Percentiles rank a stretch among this genome's conserved stretches.
These are phyloP conservation scores for Leptopilina boulardi DNA, from an alignment of 1,140 invertebrate genomes.

Conservation along the genomic window DNA sequence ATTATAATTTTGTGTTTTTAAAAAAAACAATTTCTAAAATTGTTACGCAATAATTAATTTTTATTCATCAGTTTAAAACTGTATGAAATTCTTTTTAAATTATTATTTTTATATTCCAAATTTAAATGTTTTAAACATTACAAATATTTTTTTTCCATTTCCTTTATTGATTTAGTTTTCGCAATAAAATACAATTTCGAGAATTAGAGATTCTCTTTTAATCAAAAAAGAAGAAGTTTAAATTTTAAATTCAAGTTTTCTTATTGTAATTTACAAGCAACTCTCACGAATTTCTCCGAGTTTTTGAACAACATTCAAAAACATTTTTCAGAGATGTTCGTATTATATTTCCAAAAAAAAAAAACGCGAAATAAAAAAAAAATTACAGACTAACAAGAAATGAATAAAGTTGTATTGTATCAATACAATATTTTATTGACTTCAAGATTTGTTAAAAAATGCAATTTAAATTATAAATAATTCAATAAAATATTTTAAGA, in stretches of 20 bases:
- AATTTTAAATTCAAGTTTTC: neutral
- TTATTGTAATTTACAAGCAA: neutral
- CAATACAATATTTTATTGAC: constrained; percentile 27
- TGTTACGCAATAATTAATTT: neutral
- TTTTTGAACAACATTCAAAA: constrained; percentile 21
- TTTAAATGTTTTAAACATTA: too few relatives aligned
- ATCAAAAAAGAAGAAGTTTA: too few relatives aligned
- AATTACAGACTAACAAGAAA: neutral
- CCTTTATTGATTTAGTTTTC: too few relatives aligned
- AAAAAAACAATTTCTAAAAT: neutral
- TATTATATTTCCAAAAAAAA: neutral
- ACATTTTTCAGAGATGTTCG: constrained; percentile 20
- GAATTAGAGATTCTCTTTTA: too few relatives aligned
- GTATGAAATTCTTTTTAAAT: too few relatives aligned
- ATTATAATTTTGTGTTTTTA: too few relatives aligned
- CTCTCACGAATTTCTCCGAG: constrained; percentile 15
- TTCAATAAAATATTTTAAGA: neutral
- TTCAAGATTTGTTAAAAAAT: neutral
- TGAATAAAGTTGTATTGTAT: constrained; percentile 8
- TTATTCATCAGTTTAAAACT: too few relatives aligned
- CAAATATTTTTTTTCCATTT: too few relatives aligned
- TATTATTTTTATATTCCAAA: too few relatives aligned
- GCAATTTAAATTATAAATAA: neutral
- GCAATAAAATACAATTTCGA: too few relatives aligned
- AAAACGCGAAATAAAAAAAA: neutral